A percentile compares a stretch with the other conserved stretches of the same genome.
Evolutionary conservation across 2,888 invertebrate genomes (phyloP).

Genomic region (Baronia brevicornis): DNA sequence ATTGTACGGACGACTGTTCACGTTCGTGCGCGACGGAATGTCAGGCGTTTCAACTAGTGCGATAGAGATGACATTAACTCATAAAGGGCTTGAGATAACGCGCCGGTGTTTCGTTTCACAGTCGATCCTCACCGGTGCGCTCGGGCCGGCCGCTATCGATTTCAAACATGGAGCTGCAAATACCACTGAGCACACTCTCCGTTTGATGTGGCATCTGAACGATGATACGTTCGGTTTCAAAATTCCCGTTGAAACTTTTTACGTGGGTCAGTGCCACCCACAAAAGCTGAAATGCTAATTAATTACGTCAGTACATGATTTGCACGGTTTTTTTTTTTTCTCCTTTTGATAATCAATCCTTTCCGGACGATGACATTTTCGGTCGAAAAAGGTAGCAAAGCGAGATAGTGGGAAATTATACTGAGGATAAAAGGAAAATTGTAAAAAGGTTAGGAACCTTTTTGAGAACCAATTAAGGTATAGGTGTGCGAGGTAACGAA

Average conservation of each 20-base stretch:
- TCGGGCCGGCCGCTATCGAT: constrained; percentile 14
- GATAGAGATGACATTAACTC: constrained; percentile 12
- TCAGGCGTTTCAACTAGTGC: constrained; percentile 16
- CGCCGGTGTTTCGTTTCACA: constrained; percentile 17
- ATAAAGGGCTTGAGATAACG: constrained; percentile 17
- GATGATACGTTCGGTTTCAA: constrained; percentile 18
- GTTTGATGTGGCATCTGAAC: constrained; percentile 18
- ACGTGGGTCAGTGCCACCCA: constrained; percentile 11
- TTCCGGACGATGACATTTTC: too few relatives aligned
- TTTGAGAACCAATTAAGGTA: too few relatives aligned
- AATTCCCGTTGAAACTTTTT: constrained; percentile 12
- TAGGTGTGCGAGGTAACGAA: too few relatives aligned
- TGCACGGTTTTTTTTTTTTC: constrained; percentile 16
- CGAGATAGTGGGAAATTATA: too few relatives aligned
- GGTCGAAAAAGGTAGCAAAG: too few relatives aligned
- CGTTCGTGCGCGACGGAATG: constrained; percentile 8
- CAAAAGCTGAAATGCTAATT: constrained; percentile 18
- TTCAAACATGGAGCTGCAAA: constrained; percentile 15
- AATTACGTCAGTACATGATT: constrained; percentile 16
- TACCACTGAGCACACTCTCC: constrained; percentile 16
- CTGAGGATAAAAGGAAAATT: too few relatives aligned
- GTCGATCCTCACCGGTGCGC: constrained; percentile 13
- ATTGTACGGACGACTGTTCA: constrained; percentile 20
- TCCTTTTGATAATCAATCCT: constrained; percentile 16
- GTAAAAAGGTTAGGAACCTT: too few relatives aligned